These are phyloP conservation scores for Hemibagrus guttatus DNA, from an alignment of 2,797 vertebrate species.

Conservation along the genomic window DNA sequence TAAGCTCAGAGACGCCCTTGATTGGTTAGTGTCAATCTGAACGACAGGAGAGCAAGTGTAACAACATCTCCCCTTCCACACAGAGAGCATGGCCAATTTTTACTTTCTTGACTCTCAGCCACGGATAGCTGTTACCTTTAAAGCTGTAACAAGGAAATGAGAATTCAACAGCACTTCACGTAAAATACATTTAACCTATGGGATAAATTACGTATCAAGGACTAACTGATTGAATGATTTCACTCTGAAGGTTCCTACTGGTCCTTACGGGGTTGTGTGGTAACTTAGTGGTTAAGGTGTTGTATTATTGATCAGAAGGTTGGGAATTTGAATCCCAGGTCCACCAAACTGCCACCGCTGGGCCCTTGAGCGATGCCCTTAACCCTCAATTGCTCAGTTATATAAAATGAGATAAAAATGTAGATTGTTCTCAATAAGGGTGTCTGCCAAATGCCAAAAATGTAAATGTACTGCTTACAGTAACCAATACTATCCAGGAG, in stretches of 20 bases:
- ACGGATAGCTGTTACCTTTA: neutral
- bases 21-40: constrained; percentile 3
- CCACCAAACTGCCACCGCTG: too few species aligned
- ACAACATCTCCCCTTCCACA: neutral
- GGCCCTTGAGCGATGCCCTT: too few species aligned
- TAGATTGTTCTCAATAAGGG: too few species aligned
- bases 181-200: neutral
- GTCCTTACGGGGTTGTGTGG: too few species aligned
- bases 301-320: too few species aligned
- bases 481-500: neutral
- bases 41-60: neutral
- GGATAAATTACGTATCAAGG: neutral
- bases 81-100: neutral
- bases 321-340: too few species aligned
- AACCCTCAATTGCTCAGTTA: too few species aligned
- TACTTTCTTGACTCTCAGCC: neutral
- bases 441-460: too few species aligned
- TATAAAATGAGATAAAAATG: too few species aligned
- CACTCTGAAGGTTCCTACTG: neutral
- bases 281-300: too few species aligned
- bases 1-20: neutral
- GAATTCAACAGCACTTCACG: neutral
- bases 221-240: neutral
- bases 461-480: neutral
- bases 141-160: neutral